Evolutionary conservation across 2,888 invertebrate genomes (phyloP).

Genomic region (Oxyteleia sp.): DNA sequence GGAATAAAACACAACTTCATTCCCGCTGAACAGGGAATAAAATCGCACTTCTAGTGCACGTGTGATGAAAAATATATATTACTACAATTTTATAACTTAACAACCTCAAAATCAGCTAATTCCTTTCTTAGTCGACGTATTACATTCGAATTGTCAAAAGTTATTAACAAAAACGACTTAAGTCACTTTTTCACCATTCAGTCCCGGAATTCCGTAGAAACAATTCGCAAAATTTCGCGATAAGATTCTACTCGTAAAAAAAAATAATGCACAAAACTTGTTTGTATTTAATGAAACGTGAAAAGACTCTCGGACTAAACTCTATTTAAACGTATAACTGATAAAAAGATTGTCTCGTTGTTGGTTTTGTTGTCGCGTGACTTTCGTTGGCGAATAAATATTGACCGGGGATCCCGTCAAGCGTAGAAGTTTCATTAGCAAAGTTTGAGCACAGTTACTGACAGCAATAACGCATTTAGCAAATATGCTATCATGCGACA

Average conservation of each 20-base stretch:
- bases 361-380: slow-evolving; percentile 33
- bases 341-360: slow-evolving; percentile 15
- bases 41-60: too few relatives aligned
- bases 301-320: slow-evolving; percentile 8
- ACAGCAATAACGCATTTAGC: slow-evolving; percentile 63
- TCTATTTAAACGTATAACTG: slow-evolving; percentile 32
- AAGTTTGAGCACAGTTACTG: slow-evolving; percentile 51
- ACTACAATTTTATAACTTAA: too few relatives aligned
- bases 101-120: too few relatives aligned
- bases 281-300: slow-evolving; percentile 5
- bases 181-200: too few relatives aligned
- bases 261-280: neutral
- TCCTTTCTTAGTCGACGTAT: too few relatives aligned
- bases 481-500: slow-evolving; percentile 58
- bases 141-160: too few relatives aligned
- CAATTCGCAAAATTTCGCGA: too few relatives aligned
- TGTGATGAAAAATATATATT: too few relatives aligned
- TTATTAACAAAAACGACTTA: too few relatives aligned
- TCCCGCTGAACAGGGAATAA: too few relatives aligned
- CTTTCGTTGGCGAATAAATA: slow-evolving; percentile 48
- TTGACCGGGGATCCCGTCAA: slow-evolving; percentile 49
- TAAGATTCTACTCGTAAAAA: neutral
- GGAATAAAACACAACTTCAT: too few relatives aligned
- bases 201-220: too few relatives aligned
- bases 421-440: slow-evolving; percentile 60